phyloP scores from a whole-genome alignment of 2,888 invertebrate genomes.

The Melinopterus prodromus region DNA sequence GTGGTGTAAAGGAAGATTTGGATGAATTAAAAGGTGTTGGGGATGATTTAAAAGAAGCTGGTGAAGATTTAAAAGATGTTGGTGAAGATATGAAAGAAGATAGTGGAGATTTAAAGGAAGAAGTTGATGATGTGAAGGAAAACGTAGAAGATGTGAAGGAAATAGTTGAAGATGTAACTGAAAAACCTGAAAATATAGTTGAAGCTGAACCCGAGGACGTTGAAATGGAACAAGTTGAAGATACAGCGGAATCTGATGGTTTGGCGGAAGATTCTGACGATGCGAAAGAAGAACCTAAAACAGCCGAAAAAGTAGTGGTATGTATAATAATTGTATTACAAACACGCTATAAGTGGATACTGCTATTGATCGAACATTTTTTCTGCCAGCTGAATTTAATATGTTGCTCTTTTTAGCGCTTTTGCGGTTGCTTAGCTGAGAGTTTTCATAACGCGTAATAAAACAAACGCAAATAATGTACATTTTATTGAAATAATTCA shows the following conservation, averaged over 20 bases:
- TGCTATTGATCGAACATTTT: too few relatives aligned
- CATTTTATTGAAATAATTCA: too few relatives aligned
- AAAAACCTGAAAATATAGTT: conserved; percentile 45
- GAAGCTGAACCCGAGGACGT: conserved; percentile 55
- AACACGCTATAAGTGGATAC: too few relatives aligned
- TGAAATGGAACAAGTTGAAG: conserved; percentile 40
- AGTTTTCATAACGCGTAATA: too few relatives aligned
- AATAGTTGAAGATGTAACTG: conserved; percentile 41
- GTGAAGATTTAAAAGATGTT: not conserved
- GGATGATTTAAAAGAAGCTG: not conserved
- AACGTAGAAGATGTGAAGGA: not conserved
- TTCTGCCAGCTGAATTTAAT: too few relatives aligned
- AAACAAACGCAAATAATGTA: too few relatives aligned
- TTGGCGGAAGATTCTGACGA: conserved; percentile 26
- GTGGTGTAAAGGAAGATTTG: too few relatives aligned
- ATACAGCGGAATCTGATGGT: not conserved
- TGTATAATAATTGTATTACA: not conserved
- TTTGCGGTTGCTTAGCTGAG: too few relatives aligned
- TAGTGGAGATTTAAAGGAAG: not conserved
- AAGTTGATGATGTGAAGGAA: not conserved
- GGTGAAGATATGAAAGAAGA: not conserved
- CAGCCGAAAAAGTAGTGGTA: conserved; percentile 24
- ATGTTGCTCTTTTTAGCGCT: too few relatives aligned
- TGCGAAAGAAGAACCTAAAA: conserved; percentile 7
- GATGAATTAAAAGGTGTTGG: not conserved